Percentiles rank a stretch among this genome's conserved stretches.
phyloP scores from a whole-genome alignment of 2,888 invertebrate genomes.

The Tipula helvola region DNA sequence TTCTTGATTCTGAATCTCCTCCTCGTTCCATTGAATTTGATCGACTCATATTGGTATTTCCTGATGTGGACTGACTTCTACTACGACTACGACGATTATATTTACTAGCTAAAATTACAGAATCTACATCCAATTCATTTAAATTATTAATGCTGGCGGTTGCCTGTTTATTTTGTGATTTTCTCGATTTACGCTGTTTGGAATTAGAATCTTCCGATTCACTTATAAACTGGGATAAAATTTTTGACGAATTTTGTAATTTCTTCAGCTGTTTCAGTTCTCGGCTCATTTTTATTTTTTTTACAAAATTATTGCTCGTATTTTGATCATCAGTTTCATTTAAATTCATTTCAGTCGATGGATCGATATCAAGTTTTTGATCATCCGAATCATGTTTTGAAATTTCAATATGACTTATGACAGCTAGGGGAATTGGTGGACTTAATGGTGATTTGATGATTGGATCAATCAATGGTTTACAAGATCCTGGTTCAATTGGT shows the following conservation, averaged over 20 bases:
- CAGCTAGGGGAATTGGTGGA: neutral
- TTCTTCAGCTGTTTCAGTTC: conserved; percentile 51
- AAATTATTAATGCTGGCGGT: neutral
- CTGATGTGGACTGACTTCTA: conserved; percentile 16
- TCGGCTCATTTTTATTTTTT: conserved; percentile 32
- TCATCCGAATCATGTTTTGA: neutral
- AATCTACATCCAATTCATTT: conserved; percentile 14
- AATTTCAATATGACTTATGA: neutral
- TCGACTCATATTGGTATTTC: conserved; percentile 8
- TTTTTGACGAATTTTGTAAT: conserved; percentile 54
- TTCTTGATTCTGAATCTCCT: neutral
- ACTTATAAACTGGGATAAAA: conserved; percentile 45
- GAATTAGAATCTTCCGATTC: conserved; percentile 39
- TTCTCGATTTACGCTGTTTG: conserved; percentile 34
- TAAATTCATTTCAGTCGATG: neutral
- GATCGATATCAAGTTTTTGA: neutral
- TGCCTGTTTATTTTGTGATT: neutral
- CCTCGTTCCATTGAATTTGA: neutral
- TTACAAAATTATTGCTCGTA: neutral
- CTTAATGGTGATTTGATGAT: neutral
- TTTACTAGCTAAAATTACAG: conserved; percentile 11
- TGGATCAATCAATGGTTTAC: neutral
- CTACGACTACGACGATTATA: conserved; percentile 26
- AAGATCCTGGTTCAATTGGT: neutral
- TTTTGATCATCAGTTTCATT: neutral